Evolutionary conservation across 2,113 vertebrate species (phyloP), one percentile per base, ranked within the genome.

Genomic region (Neolamprologus fasciatus): DNA sequence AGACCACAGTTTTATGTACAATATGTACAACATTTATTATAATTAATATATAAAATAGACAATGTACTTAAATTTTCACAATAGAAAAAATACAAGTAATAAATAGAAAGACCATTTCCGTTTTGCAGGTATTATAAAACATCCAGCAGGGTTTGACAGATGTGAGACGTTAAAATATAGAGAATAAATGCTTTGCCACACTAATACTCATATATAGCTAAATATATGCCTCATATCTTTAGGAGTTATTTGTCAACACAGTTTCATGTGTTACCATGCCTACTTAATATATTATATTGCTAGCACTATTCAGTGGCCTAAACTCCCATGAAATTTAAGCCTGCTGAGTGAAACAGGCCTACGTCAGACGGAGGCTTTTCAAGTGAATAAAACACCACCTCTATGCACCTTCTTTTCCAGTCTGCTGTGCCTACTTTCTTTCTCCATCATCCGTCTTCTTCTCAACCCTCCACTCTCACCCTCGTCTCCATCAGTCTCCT

Each of bases 11-110:
- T 86, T 89, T 97, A 96, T 97, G 95, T 96, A 97, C 96, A 97
- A 97, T 96, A 97, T 97, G 96, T 97, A 97, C 96, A 97, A 97
- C 96, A 96, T 97, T 96, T 97, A 96, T 96, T 96, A 95, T 95
- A 96, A 96, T 96, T 96, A 96, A 96, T 95, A 96, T 96, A 96
- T 97, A 97, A 97, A 97, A 97, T 97, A 97, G 95, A 96, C 95
- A 95, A 96, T 96, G 95, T 96, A 96, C 94, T 96, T 96, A 94
- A 95, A 95, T 96, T 96, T 96, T 96, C 93, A 96, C 96, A 96
- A 96, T 96, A 96, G 96, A 96, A 97, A 97, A 96, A 97, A 97
- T 96, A 97, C 96, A 96, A 86, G 92, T 97, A 97, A 97, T 97
- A 97, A 96, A 97, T 96, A 97, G 96, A 96, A 97, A 95, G 94